Percentiles rank a stretch among this genome's conserved stretches.
Evolutionary conservation across 2,888 invertebrate species (phyloP).

Genomic region (Gari tellinella): DNA sequence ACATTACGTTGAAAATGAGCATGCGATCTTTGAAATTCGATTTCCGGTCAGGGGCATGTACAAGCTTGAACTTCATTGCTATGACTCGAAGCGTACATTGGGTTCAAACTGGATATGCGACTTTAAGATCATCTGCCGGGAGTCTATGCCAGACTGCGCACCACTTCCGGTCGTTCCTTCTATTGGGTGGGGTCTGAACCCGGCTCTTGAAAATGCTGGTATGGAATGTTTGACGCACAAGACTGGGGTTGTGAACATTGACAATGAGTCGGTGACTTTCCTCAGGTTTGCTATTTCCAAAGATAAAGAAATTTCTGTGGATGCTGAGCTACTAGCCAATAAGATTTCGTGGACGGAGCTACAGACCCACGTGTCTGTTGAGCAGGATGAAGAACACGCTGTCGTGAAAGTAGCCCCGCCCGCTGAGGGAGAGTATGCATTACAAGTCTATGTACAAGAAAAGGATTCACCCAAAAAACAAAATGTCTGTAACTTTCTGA

Average conservation of each 20-base stretch:
- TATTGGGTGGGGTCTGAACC: constrained; percentile 62
- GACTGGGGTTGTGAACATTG: constrained; percentile 45
- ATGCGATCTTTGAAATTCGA: constrained; percentile 57
- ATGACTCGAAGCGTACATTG: constrained; percentile 37
- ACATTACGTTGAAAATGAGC: constrained; percentile 47
- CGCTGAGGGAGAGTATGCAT: constrained; percentile 62
- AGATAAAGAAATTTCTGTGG: constrained; percentile 40
- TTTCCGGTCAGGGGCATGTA: constrained; percentile 61
- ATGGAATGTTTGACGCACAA: constrained; percentile 50
- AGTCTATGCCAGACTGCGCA: constrained; percentile 53
- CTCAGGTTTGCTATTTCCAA: constrained; percentile 55
- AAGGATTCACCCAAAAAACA: constrained; percentile 23
- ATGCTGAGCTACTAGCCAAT: constrained; percentile 55
- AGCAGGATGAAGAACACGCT: constrained; percentile 44
- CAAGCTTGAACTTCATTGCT: constrained; percentile 63
- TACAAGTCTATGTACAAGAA: constrained; percentile 56
- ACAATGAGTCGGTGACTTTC: constrained; percentile 49
- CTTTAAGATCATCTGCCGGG: constrained; percentile 56
- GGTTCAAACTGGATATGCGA: constrained; percentile 64
- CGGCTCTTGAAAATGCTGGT: constrained; percentile 36
- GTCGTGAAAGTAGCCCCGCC: constrained; percentile 57
- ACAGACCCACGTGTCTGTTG: constrained; percentile 31
- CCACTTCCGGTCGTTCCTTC: constrained; percentile 58
- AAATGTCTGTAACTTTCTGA: constrained; percentile 64
- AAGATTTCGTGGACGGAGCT: constrained; percentile 48